phyloP scores from a whole-genome alignment of 2,888 invertebrate species.

The Ecdyonurus torrentis region DNA sequence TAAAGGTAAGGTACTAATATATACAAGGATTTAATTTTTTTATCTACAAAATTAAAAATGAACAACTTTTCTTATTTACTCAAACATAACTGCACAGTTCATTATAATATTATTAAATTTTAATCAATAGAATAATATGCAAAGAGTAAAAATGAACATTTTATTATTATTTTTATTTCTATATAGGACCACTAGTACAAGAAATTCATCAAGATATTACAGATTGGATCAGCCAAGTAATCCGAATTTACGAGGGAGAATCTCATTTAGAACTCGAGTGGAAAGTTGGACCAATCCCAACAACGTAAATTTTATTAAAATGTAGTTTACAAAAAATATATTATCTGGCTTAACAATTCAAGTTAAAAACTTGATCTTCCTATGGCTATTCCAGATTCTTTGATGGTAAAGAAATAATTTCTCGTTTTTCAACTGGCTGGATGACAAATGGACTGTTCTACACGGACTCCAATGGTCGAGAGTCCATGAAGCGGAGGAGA shows the following conservation, averaged over 20 bases:
- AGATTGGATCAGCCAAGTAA: slow-evolving; percentile 41
- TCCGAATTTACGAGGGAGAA: slow-evolving; percentile 34
- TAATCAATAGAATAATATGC: too few relatives aligned
- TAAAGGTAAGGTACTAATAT: not conserved
- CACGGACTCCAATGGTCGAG: slow-evolving; percentile 59
- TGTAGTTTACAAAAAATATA: not conserved
- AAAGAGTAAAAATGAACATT: too few relatives aligned
- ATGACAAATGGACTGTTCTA: slow-evolving; percentile 51
- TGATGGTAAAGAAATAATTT: slow-evolving; percentile 69
- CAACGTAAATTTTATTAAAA: slow-evolving; percentile 15
- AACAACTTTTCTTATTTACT: not conserved
- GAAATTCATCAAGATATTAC: slow-evolving; percentile 49
- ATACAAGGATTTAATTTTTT: not conserved
- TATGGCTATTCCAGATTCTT: slow-evolving; percentile 26
- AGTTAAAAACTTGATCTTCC: not conserved
- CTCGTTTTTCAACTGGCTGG: slow-evolving; percentile 46
- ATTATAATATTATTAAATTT: too few relatives aligned
- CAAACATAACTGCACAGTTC: too few relatives aligned
- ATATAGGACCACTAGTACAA: slow-evolving; percentile 27
- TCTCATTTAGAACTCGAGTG: slow-evolving; percentile 34
- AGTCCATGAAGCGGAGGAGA: slow-evolving; percentile 34
- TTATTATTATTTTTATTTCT: not conserved
- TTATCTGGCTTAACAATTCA: not conserved
- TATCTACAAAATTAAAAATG: not conserved
- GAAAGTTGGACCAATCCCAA: slow-evolving; percentile 36